These are phyloP conservation scores for Blomia tropicalis DNA, from an alignment of 2,888 invertebrate genomes.

Conservation along the genomic window DNA sequence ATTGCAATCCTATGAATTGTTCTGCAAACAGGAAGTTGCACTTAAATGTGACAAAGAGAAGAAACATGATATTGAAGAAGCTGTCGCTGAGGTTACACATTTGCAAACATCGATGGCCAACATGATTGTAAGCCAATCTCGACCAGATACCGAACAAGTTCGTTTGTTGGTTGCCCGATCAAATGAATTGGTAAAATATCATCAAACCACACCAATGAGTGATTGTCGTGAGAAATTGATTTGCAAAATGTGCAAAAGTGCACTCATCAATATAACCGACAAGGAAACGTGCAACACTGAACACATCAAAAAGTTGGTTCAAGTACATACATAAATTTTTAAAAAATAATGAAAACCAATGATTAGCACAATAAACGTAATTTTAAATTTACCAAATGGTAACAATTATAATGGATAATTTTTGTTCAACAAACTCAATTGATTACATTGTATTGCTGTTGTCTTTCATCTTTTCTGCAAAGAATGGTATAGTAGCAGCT, in stretches of 20 bases:
- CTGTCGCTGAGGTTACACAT: background rate
- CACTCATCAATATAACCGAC: background rate
- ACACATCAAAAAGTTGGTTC: background rate
- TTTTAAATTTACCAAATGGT: too few species aligned
- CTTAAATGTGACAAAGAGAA: conserved; percentile 7
- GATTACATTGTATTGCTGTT: too few species aligned
- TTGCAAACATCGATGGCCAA: background rate
- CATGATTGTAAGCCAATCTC: background rate
- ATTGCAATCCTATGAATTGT: conserved; percentile 6
- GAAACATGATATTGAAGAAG: background rate
- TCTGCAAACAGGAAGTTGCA: conserved; percentile 13
- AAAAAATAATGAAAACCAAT: too few species aligned
- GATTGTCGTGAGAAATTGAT: conserved; percentile 17
- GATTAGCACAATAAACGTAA: too few species aligned
- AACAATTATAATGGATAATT: too few species aligned
- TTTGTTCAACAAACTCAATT: too few species aligned
- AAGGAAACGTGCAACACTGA: background rate
- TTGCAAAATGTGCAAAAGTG: conserved; percentile 17
- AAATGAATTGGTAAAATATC: background rate
- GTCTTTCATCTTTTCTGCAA: background rate
- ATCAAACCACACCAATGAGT: background rate
- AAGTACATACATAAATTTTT: background rate
- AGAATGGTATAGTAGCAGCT: background rate
- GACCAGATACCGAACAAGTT: conserved; percentile 1
- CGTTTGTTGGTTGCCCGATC: background rate